Evolutionary conservation across 2,888 invertebrate genomes (phyloP).

Genomic region (Pterostichus niger): DNA sequence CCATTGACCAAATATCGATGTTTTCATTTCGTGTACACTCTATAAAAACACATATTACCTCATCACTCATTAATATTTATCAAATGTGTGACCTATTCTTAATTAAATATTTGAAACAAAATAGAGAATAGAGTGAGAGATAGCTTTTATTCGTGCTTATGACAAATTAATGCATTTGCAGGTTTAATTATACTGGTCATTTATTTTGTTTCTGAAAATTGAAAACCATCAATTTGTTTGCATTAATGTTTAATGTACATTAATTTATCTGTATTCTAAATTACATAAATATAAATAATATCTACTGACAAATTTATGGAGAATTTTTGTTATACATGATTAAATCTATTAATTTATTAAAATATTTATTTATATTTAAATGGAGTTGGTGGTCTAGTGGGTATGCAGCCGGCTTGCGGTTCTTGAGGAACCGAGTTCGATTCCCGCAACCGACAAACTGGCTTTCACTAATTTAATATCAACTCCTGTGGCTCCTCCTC

Average conservation of each 20-base stretch:
- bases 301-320: too few relatives aligned
- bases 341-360: too few relatives aligned
- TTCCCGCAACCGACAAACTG: too few relatives aligned
- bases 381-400: too few relatives aligned
- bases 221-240: background rate
- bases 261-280: background rate
- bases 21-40: slow-evolving; percentile 5
- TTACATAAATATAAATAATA: too few relatives aligned
- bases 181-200: slow-evolving; percentile 1
- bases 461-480: too few relatives aligned
- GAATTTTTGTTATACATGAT: too few relatives aligned
- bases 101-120: slow-evolving; percentile 4
- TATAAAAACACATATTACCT: slow-evolving; percentile 36
- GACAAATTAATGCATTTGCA: slow-evolving; percentile 1
- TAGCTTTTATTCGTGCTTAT: background rate
- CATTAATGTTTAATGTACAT: background rate
- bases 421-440: too few relatives aligned
- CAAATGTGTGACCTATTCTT: slow-evolving; percentile 30
- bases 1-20: slow-evolving; percentile 25
- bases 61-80: slow-evolving; percentile 33
- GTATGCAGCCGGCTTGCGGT: too few relatives aligned
- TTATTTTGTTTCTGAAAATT: background rate
- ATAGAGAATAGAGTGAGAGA: too few relatives aligned
- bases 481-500: too few relatives aligned
- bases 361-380: too few relatives aligned